Percentiles rank a stretch among this genome's conserved stretches.
Evolutionary conservation across 2,113 vertebrate species (phyloP).

Genomic region (Suncus etruscus): DNA sequence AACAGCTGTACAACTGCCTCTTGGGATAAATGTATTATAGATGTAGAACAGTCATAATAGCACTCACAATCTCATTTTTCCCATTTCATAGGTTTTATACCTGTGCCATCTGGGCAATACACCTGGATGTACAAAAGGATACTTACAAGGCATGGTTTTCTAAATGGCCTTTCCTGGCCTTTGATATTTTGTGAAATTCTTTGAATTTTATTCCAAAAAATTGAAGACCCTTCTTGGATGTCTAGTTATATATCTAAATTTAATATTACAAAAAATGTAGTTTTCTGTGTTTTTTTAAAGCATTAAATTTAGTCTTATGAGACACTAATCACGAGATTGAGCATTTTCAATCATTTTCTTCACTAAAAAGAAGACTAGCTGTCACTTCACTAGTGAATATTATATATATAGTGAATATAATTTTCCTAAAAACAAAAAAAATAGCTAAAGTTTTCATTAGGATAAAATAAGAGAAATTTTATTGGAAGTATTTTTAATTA

Average conservation of each 20-base stretch:
- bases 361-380: conserved; percentile 21
- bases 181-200: conserved; percentile 56
- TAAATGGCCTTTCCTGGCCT: conserved; percentile 63
- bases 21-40: conserved; percentile 87
- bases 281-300: background rate
- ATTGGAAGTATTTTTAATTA: background rate
- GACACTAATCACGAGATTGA: background rate
- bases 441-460: background rate
- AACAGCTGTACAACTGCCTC: conserved; percentile 88
- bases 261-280: conserved; percentile 20
- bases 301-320: background rate
- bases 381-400: background rate
- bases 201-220: conserved; percentile 56
- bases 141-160: conserved; percentile 62
- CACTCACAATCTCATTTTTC: conserved; percentile 80
- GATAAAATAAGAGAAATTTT: conserved; percentile 12
- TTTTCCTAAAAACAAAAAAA: conserved; percentile 18
- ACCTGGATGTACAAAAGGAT: conserved; percentile 73
- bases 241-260: background rate
- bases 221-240: background rate
- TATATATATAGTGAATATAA: background rate
- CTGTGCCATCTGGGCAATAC: conserved; percentile 83
- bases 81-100: conserved; percentile 83
- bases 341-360: conserved; percentile 33
- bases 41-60: conserved; percentile 86